Conservation (phyloP, 2,888 invertebrate genomes). For the Malachius bipustulatus region DNA sequence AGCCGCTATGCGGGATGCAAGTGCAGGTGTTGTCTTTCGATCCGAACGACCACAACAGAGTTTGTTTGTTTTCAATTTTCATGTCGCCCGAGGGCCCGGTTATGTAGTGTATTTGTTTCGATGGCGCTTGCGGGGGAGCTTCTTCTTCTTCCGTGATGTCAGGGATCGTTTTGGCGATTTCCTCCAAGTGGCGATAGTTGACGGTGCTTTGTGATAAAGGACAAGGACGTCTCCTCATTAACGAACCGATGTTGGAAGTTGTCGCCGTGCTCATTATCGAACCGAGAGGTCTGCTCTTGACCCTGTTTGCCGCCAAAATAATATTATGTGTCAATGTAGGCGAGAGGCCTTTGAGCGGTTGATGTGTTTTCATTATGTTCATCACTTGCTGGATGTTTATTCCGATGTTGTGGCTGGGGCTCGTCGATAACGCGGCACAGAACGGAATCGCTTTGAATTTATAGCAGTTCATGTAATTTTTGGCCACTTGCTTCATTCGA, state of each 20-base stretch:
- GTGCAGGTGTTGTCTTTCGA: slow-evolving; percentile 24
- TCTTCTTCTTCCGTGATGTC: slow-evolving; percentile 26
- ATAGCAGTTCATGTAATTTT: slow-evolving; percentile 39
- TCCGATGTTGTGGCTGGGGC: slow-evolving; percentile 50
- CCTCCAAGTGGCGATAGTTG: slow-evolving; percentile 34
- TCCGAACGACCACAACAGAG: slow-evolving; percentile 21
- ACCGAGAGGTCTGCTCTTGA: slow-evolving; percentile 28
- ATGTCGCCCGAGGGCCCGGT: slow-evolving; percentile 29
- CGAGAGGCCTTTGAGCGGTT: slow-evolving; percentile 32
- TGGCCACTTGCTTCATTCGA: slow-evolving; percentile 48
- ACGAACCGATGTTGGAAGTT: slow-evolving; percentile 24
- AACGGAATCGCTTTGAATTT: slow-evolving; percentile 45
- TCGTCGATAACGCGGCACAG: slow-evolving; percentile 47
- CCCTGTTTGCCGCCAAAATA: slow-evolving; percentile 33
- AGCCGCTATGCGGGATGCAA: slow-evolving; percentile 27
- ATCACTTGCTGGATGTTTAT: slow-evolving; percentile 28
- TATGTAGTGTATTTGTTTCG: slow-evolving; percentile 20
- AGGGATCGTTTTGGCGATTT: slow-evolving; percentile 32
- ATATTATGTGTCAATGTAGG: slow-evolving; percentile 37
- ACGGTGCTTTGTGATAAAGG: slow-evolving; percentile 27
- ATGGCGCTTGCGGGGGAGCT: slow-evolving; percentile 19
- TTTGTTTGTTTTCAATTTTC: slow-evolving; percentile 22
- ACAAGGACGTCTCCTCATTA: slow-evolving; percentile 22
- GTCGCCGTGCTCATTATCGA: slow-evolving; percentile 30
- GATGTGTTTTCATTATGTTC: slow-evolving; percentile 31